Conservation (phyloP, 2,888 invertebrate species). For the Patella depressa region DNA sequence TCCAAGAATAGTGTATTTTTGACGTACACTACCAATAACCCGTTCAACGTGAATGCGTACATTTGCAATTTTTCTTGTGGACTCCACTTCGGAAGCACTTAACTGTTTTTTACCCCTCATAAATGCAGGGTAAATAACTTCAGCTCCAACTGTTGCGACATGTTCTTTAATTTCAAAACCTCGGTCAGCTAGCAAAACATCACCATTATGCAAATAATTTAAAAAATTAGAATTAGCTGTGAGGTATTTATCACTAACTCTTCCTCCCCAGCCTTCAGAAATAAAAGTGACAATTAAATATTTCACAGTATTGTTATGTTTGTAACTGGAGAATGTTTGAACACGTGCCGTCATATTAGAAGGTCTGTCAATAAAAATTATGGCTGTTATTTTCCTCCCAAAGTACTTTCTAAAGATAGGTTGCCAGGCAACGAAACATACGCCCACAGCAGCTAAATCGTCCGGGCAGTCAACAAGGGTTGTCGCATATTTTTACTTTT, state of each 20-base stretch:
- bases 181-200: conserved; percentile 42
- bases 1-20: conserved; percentile 37
- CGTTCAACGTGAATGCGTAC: conserved; percentile 41
- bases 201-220: conserved; percentile 35
- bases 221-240: conserved; percentile 44
- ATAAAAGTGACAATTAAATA: conserved; percentile 48
- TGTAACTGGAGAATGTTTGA: conserved; percentile 46
- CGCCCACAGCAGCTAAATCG: no score
- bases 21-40: conserved; percentile 44
- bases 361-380: conserved; percentile 34
- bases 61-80: conserved; percentile 38
- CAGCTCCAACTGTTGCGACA: conserved; percentile 34
- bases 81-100: conserved; percentile 35
- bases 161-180: conserved; percentile 41
- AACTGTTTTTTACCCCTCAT: conserved; percentile 39
- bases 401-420: conserved; percentile 25
- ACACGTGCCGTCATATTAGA: conserved; percentile 38
- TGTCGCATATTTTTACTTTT: no score
- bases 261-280: conserved; percentile 46
- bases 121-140: conserved; percentile 40
- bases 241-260: conserved; percentile 47
- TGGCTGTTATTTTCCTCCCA: conserved; percentile 25
- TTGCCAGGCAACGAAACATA: conserved; percentile 22
- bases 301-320: conserved; percentile 46
- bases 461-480: no score